Evolutionary conservation across 1,140 invertebrate species (phyloP).

Genomic region (Bombus breviceps): DNA sequence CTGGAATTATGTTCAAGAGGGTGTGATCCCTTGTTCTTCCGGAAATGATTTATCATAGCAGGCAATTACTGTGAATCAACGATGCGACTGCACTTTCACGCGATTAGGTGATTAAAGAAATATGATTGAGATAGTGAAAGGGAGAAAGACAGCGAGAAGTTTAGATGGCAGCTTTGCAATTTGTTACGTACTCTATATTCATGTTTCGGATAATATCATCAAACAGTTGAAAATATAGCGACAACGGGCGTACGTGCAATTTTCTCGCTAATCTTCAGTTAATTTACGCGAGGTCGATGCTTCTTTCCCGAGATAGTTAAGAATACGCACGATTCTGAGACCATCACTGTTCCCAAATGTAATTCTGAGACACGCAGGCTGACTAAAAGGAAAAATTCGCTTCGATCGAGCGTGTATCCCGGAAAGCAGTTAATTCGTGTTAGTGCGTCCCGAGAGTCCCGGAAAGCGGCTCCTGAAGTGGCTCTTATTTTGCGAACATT

Average conservation of each 20-base stretch:
- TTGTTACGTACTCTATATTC: not conserved
- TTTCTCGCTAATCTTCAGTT: not conserved
- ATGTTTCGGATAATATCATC: not conserved
- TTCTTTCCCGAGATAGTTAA: not conserved
- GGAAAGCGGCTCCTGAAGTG: conserved; percentile 52
- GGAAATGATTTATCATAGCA: conserved; percentile 34
- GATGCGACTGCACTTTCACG: not conserved
- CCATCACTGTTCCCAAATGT: too few species aligned
- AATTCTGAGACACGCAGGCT: too few species aligned
- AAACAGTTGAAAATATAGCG: not conserved
- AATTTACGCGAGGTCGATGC: not conserved
- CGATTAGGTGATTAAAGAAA: conserved; percentile 25
- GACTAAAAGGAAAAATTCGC: conserved; percentile 1
- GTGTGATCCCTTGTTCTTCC: not conserved
- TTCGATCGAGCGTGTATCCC: conserved; percentile 16
- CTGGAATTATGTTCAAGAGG: conserved; percentile 7
- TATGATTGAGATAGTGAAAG: not conserved
- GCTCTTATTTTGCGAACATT: conserved; percentile 62
- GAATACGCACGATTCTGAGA: not conserved
- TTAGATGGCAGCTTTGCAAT: not conserved
- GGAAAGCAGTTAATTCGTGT: conserved; percentile 52
- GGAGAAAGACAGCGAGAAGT: too few species aligned
- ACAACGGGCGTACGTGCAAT: not conserved
- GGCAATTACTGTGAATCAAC: conserved; percentile 4
- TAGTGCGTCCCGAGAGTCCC: conserved; percentile 43